Base-by-base conservation (phyloP, 1,140 invertebrate species). In the Papilio glaucus region DNA sequence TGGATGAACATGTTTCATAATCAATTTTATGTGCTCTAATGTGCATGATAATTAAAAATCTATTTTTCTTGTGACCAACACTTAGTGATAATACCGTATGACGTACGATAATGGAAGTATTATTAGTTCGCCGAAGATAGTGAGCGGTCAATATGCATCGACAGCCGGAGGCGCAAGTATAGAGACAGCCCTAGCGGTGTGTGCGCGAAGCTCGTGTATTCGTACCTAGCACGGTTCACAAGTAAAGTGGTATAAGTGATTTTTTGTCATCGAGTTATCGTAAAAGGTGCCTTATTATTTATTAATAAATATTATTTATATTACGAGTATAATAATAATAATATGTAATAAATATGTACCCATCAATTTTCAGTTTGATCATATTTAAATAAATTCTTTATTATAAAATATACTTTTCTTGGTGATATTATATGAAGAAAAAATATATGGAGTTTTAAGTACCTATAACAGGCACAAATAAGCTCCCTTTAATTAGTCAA, bases 101-200 rank as follows among this genome's bases (percentile, higher is more conserved):
- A 18, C 80, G 77, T 84, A 12, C 7, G n/a, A 77, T 80, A 87
- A 76, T 80, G 88, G 72, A 85, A 24, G 80, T 74, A 18, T 7
- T 15, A 70, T 45, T 57, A 73, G 72, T 72, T 81, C 77, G 82
- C 72, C 72, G n/a, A n/a, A 80, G 78, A 87, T 86, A 88, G 83
- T 84, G 84, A 88, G 83, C 85, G 86, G 86, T 89, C 88, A 88
- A 89, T 89, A 89, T 90, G 88, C 86, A 89, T 80, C 74, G 67
- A 79, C 73, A 39, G 74, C 71, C 71, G 61, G 39, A 53, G 62
- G 42, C 74, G 73, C 77, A 78, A 65, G 68, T 79, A 71, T 80
- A 73, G 57, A 45, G 72, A 41, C 65, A 74, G 73, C 76, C 62
- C 75, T 68, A 72, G 73, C 61, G 69, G 63, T 82, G 75, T 78